Percentiles rank a stretch among this genome's conserved stretches.
Evolutionary conservation across 1,140 invertebrate genomes (phyloP).

Genomic region (Drosophila chauvacae): DNA sequence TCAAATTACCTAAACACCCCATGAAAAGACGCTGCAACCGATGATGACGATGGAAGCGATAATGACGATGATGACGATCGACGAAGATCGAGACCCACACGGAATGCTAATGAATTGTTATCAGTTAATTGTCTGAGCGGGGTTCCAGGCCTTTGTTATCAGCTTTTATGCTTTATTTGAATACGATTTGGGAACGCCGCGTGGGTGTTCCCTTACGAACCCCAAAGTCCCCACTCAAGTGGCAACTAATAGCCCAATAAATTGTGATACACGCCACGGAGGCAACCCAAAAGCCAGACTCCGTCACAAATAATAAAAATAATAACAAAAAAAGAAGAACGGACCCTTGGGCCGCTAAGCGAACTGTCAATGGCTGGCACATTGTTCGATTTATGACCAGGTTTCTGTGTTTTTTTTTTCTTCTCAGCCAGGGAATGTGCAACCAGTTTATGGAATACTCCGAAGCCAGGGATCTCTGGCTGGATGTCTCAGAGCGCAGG

Average conservation of each 20-base stretch:
- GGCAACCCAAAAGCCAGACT: conserved; percentile 27
- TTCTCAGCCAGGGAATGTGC: conserved; percentile 24
- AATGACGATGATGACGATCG: conserved; percentile 18
- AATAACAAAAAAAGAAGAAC: conserved; percentile 13
- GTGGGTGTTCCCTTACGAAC: conserved; percentile 60
- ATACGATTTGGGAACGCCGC: conserved; percentile 42
- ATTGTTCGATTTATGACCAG: conserved; percentile 60
- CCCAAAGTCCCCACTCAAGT: conserved; percentile 56
- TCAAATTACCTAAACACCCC: conserved; percentile 74
- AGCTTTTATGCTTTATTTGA: conserved; percentile 70
- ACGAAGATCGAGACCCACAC: conserved; percentile 42
- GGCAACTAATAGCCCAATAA: conserved; percentile 78
- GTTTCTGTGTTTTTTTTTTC: background rate
- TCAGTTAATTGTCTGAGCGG: conserved; percentile 65
- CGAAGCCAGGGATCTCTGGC: background rate
- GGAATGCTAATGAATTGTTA: conserved; percentile 77
- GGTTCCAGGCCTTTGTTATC: conserved; percentile 54
- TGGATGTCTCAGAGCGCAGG: conserved; percentile 27
- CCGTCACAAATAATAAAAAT: conserved; percentile 14
- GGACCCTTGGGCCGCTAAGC: conserved; percentile 41
- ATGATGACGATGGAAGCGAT: conserved; percentile 26
- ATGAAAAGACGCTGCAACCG: conserved; percentile 32
- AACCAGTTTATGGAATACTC: conserved; percentile 58
- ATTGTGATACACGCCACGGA: conserved; percentile 40
- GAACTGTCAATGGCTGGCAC: conserved; percentile 66